A percentile compares a stretch with the other conserved stretches of the same genome.
Conservation (phyloP, 2,113 vertebrate genomes). For the Trichechus manatus region DNA sequence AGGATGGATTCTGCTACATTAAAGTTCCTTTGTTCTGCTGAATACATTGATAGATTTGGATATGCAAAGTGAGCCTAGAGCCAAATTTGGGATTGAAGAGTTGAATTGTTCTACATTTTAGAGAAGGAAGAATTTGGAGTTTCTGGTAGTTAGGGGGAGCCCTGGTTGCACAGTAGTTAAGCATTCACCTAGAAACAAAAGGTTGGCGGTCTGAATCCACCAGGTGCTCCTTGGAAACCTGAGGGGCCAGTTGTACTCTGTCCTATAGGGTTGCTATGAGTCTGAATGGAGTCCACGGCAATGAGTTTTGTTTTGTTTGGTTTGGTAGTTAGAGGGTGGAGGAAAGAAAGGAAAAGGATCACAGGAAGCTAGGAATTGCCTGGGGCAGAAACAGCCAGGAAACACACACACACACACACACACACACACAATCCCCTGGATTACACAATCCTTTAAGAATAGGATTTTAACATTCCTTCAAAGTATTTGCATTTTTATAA, state of each 20-base stretch:
- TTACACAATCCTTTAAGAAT: background rate
- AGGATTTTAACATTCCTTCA: background rate
- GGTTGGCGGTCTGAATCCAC: too few relatives aligned
- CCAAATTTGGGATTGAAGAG: slow-evolving; percentile 26
- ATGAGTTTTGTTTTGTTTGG: too few relatives aligned
- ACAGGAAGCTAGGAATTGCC: background rate
- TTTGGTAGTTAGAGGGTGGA: background rate
- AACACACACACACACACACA: too few relatives aligned
- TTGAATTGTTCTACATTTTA: background rate
- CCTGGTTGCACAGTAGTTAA: too few relatives aligned
- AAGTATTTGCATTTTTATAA: background rate
- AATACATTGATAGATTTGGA: background rate
- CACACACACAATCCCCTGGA: background rate
- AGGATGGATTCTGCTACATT: background rate
- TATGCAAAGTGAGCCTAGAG: background rate
- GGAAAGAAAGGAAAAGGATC: background rate
- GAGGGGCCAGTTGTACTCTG: too few relatives aligned
- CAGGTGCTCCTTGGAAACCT: too few relatives aligned
- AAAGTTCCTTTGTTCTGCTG: slow-evolving; percentile 21
- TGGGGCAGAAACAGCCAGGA: background rate
- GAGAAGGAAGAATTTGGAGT: background rate
- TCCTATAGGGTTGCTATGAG: too few relatives aligned
- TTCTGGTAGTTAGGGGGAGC: background rate
- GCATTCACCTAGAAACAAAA: too few relatives aligned
- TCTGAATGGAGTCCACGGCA: too few relatives aligned